Evolutionary conservation across 2,113 vertebrate genomes (phyloP).

Genomic region (Merops nubicus): DNA sequence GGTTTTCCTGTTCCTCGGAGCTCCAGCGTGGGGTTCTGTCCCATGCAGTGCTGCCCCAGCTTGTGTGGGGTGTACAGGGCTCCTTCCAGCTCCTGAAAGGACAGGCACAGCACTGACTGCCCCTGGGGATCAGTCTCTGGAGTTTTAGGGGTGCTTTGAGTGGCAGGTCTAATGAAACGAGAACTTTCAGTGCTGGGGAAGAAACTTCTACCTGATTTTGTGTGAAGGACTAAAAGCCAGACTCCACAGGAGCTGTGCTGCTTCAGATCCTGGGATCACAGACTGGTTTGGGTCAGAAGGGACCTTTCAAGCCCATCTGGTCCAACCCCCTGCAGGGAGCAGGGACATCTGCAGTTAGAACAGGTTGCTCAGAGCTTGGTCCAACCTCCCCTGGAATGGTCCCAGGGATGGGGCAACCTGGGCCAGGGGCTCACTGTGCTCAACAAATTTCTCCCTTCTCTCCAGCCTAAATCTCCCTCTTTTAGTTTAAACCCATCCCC

Average conservation of each 20-base stretch:
- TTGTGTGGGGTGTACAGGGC: not conserved
- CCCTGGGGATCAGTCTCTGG: not conserved
- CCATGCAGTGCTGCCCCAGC: accelerated
- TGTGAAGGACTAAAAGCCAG: not conserved
- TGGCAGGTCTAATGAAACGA: not conserved
- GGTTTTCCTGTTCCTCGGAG: not conserved
- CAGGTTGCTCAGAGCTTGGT: too few relatives aligned
- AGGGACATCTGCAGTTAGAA: too few relatives aligned
- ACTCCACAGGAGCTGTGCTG: not conserved
- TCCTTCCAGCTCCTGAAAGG: not conserved
- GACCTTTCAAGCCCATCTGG: too few relatives aligned
- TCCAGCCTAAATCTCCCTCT: too few relatives aligned
- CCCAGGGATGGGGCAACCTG: too few relatives aligned
- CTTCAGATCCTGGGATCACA: not conserved
- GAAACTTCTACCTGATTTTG: not conserved
- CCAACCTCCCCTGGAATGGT: too few relatives aligned
- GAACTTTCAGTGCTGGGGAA: not conserved
- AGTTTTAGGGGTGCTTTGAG: not conserved
- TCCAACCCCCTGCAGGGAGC: too few relatives aligned
- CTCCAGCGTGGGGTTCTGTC: accelerated
- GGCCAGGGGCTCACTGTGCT: too few relatives aligned
- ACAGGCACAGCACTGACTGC: not conserved
- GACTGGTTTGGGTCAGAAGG: too few relatives aligned
- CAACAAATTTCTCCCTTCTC: too few relatives aligned
- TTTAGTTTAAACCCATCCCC: too few relatives aligned